These are phyloP conservation scores for Myxocyprinus asiaticus DNA, from an alignment of 2,113 vertebrate species.

Conservation along the genomic window DNA sequence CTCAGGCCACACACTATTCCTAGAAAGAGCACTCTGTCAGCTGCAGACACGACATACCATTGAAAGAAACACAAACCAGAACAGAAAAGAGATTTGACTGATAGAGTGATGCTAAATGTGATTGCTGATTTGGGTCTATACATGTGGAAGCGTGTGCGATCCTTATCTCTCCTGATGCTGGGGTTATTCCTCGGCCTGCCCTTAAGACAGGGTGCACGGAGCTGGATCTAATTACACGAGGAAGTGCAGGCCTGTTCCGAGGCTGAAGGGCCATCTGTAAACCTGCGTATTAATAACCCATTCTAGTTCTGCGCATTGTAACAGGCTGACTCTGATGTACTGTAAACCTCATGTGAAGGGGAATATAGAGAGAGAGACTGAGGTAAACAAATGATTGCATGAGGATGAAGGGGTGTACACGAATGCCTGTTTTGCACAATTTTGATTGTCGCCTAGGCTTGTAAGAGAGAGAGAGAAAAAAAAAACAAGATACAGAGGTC, in stretches of 20 bases:
- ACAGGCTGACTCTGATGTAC: constrained; percentile 88
- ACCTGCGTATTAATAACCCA: constrained; percentile 86
- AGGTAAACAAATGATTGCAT: constrained; percentile 52
- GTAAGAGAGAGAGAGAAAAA: constrained; percentile 82
- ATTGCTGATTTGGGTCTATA: constrained; percentile 47
- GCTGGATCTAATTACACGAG: constrained; percentile 90
- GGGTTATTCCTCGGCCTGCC: constrained; percentile 53
- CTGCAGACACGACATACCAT: background rate
- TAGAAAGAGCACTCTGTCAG: background rate
- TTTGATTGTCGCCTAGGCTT: constrained; percentile 80
- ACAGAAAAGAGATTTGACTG: constrained; percentile 13
- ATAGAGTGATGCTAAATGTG: constrained; percentile 47
- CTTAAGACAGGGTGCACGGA: constrained; percentile 58
- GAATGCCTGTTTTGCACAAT: constrained; percentile 52
- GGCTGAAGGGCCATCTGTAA: constrained; percentile 87
- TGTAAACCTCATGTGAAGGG: constrained; percentile 79
- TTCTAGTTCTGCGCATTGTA: constrained; percentile 86
- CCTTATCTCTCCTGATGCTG: constrained; percentile 48
- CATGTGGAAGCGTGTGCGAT: constrained; percentile 31
- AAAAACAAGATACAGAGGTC: constrained; percentile 81
- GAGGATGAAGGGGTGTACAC: background rate
- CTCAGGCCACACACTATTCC: constrained; percentile 28
- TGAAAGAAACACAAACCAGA: constrained; percentile 24
- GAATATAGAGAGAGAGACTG: constrained; percentile 4
- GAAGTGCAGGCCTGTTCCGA: constrained; percentile 78